A percentile compares a stretch with the other conserved stretches of the same genome.
phyloP scores from a whole-genome alignment of 2,113 vertebrate species.

The Vulpes lagopus region DNA sequence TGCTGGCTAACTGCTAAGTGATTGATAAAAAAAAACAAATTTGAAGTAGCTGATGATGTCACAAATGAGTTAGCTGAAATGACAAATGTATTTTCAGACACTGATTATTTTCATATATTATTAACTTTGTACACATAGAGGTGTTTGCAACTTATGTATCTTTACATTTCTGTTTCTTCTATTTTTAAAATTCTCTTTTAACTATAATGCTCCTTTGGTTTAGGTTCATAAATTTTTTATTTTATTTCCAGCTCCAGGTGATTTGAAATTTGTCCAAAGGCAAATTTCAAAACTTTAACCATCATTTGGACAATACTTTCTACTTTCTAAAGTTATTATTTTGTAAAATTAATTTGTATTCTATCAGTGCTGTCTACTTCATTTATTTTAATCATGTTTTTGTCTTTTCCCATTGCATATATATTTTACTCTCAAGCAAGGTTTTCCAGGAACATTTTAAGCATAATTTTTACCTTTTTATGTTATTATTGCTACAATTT shows the following conservation, averaged over 20 bases:
- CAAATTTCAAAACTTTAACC: neutral
- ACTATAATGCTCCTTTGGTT: neutral
- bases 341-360: neutral
- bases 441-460: neutral
- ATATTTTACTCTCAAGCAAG: neutral
- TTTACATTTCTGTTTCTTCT: neutral
- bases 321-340: neutral
- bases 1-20: neutral
- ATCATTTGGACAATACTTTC: neutral
- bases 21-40: neutral
- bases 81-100: neutral
- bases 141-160: neutral
- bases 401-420: neutral
- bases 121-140: neutral
- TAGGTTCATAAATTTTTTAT: neutral
- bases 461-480: neutral
- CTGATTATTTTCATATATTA: neutral
- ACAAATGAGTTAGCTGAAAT: neutral
- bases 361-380: neutral
- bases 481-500: slow-evolving; percentile 9
- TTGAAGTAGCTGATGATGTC: neutral
- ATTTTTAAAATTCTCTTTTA: neutral
- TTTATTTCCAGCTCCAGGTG: neutral
- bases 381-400: neutral
- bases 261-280: neutral